Evolutionary conservation across 2,888 invertebrate genomes (phyloP).

Genomic region (Melolontha melolontha): DNA sequence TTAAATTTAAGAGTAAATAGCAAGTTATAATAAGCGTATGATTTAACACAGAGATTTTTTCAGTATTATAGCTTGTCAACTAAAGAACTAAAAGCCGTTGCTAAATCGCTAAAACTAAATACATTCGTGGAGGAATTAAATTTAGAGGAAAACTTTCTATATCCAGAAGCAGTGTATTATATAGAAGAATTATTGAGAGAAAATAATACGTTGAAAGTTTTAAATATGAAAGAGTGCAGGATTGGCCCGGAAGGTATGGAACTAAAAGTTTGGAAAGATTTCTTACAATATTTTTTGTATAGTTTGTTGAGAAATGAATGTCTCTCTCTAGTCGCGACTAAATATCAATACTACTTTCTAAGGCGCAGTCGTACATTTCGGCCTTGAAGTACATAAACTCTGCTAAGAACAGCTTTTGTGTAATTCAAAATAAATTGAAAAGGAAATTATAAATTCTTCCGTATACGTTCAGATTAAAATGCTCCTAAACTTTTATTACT

Average conservation of each 20-base stretch:
- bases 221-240: slow-evolving; percentile 65
- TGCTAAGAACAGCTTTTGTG: too few relatives aligned
- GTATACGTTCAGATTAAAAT: too few relatives aligned
- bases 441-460: too few relatives aligned
- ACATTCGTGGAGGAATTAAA: slow-evolving; percentile 57
- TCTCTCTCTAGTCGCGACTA: too few relatives aligned
- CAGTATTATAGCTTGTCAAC: slow-evolving; percentile 61
- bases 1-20: slow-evolving; percentile 60
- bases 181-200: slow-evolving; percentile 61
- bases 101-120: slow-evolving; percentile 60
- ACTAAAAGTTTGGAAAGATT: background rate
- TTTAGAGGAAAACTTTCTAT: slow-evolving; percentile 65
- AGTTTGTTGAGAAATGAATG: too few relatives aligned
- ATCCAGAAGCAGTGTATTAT: slow-evolving; percentile 59
- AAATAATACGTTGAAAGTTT: slow-evolving; percentile 58
- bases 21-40: background rate
- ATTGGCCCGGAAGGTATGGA: slow-evolving; percentile 61
- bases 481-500: too few relatives aligned
- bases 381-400: too few relatives aligned
- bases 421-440: too few relatives aligned
- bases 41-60: slow-evolving; percentile 14
- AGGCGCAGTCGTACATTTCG: too few relatives aligned
- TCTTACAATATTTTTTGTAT: slow-evolving; percentile 18
- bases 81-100: slow-evolving; percentile 60
- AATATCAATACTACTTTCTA: too few relatives aligned